phyloP scores from a whole-genome alignment of 2,888 invertebrate genomes.

The Maniola hyperantus region DNA sequence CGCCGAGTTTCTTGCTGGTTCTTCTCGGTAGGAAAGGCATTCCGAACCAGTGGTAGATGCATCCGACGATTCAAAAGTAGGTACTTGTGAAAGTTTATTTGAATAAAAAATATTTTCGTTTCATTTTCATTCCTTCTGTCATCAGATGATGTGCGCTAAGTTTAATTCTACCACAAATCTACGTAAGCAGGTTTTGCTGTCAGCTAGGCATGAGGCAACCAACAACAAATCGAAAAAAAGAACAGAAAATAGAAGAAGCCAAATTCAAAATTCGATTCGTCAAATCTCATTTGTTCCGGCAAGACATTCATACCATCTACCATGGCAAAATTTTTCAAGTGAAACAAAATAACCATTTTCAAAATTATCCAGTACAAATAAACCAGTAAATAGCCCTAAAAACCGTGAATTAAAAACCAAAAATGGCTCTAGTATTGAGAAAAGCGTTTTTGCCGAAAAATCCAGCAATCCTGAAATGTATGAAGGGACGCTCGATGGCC shows the following conservation, averaged over 20 bases:
- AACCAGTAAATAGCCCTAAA: constrained; percentile 23
- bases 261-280: constrained; percentile 48
- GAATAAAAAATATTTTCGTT: no score
- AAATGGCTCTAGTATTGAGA: constrained; percentile 69
- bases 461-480: constrained; percentile 63
- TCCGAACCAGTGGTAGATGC: no score
- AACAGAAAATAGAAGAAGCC: constrained; percentile 47
- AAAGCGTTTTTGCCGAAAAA: constrained; percentile 65
- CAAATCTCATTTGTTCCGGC: constrained; percentile 53
- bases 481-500: constrained; percentile 59
- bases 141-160: not conserved
- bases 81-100: no score
- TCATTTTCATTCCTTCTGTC: no score
- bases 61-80: no score
- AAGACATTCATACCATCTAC: constrained; percentile 52
- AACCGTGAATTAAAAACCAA: constrained; percentile 43
- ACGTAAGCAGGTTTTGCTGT: not conserved
- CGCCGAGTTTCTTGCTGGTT: no score
- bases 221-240: constrained; percentile 25
- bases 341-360: constrained; percentile 42
- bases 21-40: no score
- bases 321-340: constrained; percentile 72
- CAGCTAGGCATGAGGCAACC: constrained; percentile 7
- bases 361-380: constrained; percentile 31
- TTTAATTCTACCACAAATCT: not conserved